Evolutionary conservation across 2,797 vertebrate species (phyloP), one percentile per base, ranked within the genome.

Genomic region (Peromyscus aztecus): DNA sequence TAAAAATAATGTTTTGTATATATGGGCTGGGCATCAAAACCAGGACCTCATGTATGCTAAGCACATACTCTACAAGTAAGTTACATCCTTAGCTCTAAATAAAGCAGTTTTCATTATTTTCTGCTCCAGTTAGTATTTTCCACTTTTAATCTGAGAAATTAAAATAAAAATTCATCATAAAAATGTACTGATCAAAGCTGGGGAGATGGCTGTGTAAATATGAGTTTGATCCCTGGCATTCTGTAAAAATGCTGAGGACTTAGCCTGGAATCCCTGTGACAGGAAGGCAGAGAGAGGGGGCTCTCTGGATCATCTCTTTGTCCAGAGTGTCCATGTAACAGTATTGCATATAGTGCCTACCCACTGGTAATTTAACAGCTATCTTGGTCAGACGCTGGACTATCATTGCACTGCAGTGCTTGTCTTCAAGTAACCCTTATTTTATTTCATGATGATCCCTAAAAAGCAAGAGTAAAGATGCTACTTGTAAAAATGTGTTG

Each of bases 151-250:
- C 27, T 65, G 57, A 91, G 40, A 19, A 90, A 92, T 6, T 61
- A 4, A 85, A 92, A 78, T 52, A 92, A 95, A 95, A 92, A 85
- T 55, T 69, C 80, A 76, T 76, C 55, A 92, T 88, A 87, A 93
- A 96, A 97, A 91, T 43, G 52, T 75, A 96, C n/a, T 95, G 24
- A 94, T 63, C 86, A 89, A 93, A 11, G 11, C n/a, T 61, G 55
- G 11, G 27, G 86, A 91, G 57, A 61, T 43, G 40, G 73, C 13
- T 49, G 21, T 77, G 21, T 9, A 21, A 88, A 40, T 34, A 59
- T 17, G 31, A 49, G 31, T 49, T 77, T 77, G 88, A 61, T 65
- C 13, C 34, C 29, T 46, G 43, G 73, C 11, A 65, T 2, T 11
- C 3, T 29, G 31, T 49, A 12, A 89, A 75, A 89, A 21, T 4